Evolutionary conservation across 2,888 invertebrate species (phyloP), one percentile per base, ranked within the genome.

Genomic region (Tetramorium bicarinatum): DNA sequence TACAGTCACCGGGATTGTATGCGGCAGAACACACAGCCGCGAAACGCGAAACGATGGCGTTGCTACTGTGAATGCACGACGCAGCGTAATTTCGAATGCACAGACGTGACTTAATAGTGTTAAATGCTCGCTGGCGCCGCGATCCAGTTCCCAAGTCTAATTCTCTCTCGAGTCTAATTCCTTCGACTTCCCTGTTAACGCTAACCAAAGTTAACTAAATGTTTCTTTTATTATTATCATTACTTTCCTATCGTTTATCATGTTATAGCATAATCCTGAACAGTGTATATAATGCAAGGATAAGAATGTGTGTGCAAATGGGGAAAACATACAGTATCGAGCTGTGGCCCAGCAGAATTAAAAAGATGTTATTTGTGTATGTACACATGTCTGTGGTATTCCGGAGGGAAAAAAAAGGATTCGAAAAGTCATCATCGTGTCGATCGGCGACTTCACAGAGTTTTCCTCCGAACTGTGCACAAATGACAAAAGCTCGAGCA

Each of bases 71-170:
- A 59, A 79, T 79, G 72, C 54, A 56, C 56, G 79, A 56, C 59
- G 79, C 47, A 54, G 59, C 79, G 59, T 80, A 72, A 80, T 80
- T 80, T 74, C 74, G 72, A 72, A 44, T 18, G 79, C 59, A 80
- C 79, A 80, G 75, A 80, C 79, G 79, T 74, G 74, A 80, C 18
- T 80, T 79, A 79, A 79, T 74, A 47, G 71, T 34, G 47, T 79
- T 79, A 79, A 80, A 72, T 80, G 47, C 74, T 49, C 47, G 75
- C 77, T 71, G 74, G 56, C 59, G 56, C 21, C n/a, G 59, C 47
- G 79, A 80, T 74, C 75, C 47, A 59, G 47, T 86, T 81, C 76
- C 34, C 34, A 47, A 59, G 74, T 80, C 79, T 59, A 74, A 80
- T 80, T 80, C 38, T 18, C 41, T 44, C 52, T 71, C 44, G 54